A percentile compares a stretch with the other conserved stretches of the same genome.
These are phyloP conservation scores for Sinotaia quadrata DNA, from an alignment of 2,888 invertebrate genomes.

Conservation along the genomic window DNA sequence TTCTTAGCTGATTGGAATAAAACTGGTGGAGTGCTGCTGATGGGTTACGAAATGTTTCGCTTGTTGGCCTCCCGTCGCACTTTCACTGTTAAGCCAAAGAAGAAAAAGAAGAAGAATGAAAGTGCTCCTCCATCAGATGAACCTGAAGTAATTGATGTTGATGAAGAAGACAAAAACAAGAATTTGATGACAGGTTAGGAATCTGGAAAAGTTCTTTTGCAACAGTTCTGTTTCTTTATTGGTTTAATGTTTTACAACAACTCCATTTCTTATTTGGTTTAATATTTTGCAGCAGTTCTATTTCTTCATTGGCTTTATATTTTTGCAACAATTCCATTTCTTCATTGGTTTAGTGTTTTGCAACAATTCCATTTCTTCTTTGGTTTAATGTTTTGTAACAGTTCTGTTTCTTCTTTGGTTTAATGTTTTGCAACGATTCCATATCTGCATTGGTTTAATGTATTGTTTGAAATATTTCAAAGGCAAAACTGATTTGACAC, in stretches of 20 bases:
- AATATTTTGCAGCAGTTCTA: too few relatives aligned
- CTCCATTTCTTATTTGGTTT: too few relatives aligned
- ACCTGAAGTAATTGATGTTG: constrained; percentile 68
- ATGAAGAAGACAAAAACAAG: constrained; percentile 74
- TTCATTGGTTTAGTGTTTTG: too few relatives aligned
- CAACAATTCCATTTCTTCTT: too few relatives aligned
- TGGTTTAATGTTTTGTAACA: too few relatives aligned
- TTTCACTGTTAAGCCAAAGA: constrained; percentile 68
- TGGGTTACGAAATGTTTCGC: constrained; percentile 97
- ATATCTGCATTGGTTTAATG: too few relatives aligned
- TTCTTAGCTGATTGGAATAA: constrained; percentile 83
- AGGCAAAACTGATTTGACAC: too few relatives aligned
- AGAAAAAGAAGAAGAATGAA: constrained; percentile 67
- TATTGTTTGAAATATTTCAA: too few relatives aligned
- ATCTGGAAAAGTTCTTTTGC: background rate
- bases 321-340: too few relatives aligned
- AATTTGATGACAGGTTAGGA: constrained; percentile 60
- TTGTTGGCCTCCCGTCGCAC: constrained; percentile 79
- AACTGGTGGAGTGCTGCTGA: constrained; percentile 92
- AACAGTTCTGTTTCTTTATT: background rate
- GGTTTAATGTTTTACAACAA: background rate
- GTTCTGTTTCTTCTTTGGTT: too few relatives aligned
- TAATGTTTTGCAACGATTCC: too few relatives aligned
- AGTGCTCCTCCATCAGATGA: constrained; percentile 24
- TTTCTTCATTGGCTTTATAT: too few relatives aligned